These are phyloP conservation scores for Andrena flavipes DNA, from an alignment of 2,888 invertebrate genomes.

Conservation along the genomic window DNA sequence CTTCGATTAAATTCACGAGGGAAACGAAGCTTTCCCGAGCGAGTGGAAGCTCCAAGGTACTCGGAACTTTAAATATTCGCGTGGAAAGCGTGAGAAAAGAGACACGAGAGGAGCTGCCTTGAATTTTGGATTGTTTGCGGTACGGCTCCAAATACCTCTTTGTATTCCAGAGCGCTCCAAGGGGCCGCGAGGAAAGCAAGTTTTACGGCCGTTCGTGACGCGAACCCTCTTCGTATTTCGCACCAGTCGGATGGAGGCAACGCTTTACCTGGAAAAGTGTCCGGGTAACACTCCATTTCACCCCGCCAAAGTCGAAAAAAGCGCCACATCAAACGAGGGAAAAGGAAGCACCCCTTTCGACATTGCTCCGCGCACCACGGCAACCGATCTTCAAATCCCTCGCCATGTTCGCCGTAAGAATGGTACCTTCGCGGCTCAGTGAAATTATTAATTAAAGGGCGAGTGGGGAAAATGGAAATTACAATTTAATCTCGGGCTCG, in stretches of 20 bases:
- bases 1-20: not conserved
- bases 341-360: not conserved
- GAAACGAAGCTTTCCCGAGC: not conserved
- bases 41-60: not conserved
- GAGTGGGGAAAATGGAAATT: slow-evolving; percentile 24
- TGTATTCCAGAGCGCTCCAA: slow-evolving; percentile 13
- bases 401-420: not conserved
- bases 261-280: slow-evolving; percentile 8
- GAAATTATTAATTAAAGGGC: slow-evolving; percentile 23
- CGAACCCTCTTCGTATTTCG: slow-evolving; percentile 32
- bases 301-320: not conserved
- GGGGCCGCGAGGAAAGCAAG: slow-evolving; percentile 26
- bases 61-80: not conserved
- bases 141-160: slow-evolving; percentile 24
- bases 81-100: slow-evolving; percentile 6
- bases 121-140: slow-evolving; percentile 32
- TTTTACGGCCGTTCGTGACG: slow-evolving; percentile 21
- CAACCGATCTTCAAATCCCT: not conserved
- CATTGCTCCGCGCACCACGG: not conserved
- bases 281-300: not conserved
- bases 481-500: slow-evolving; percentile 32
- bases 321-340: not conserved
- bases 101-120: not conserved
- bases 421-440: not conserved
- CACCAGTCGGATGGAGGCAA: slow-evolving; percentile 16